Evolutionary conservation across 1,140 invertebrate species (phyloP).

Genomic region (Melitaea cinxia): DNA sequence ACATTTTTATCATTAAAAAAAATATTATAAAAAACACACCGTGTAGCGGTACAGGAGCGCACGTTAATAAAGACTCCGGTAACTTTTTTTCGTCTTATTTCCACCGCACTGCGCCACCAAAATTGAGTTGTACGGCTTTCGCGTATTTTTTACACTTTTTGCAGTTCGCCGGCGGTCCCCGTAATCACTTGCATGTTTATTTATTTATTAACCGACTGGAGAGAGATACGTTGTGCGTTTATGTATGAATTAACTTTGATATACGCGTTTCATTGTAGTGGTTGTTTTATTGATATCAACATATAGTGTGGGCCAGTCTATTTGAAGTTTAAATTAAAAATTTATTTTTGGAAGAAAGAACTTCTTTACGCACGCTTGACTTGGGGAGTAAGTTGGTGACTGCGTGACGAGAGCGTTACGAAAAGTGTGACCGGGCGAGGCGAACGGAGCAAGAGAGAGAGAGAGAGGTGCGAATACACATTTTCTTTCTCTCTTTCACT

Average conservation of each 20-base stretch:
- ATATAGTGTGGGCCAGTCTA: too few relatives aligned
- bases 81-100: conserved; percentile 67
- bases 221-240: conserved; percentile 32
- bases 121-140: conserved; percentile 75
- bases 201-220: conserved; percentile 68
- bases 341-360: too few relatives aligned
- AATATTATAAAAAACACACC: not conserved
- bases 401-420: too few relatives aligned
- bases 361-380: too few relatives aligned
- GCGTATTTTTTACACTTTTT: conserved; percentile 63
- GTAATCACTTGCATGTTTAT: conserved; percentile 73
- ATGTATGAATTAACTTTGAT: not conserved
- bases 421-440: too few relatives aligned
- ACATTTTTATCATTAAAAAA: not conserved
- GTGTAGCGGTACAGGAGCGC: not conserved
- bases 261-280: not conserved
- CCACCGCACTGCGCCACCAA: conserved; percentile 67
- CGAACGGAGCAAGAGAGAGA: too few relatives aligned
- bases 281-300: not conserved
- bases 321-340: too few relatives aligned
- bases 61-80: conserved; percentile 54
- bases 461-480: too few relatives aligned
- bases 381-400: too few relatives aligned
- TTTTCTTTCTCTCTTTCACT: too few relatives aligned
- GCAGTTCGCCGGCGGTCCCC: conserved; percentile 65